Evolutionary conservation across 2,888 invertebrate species (phyloP).

Genomic region (Loripinus fragilis): DNA sequence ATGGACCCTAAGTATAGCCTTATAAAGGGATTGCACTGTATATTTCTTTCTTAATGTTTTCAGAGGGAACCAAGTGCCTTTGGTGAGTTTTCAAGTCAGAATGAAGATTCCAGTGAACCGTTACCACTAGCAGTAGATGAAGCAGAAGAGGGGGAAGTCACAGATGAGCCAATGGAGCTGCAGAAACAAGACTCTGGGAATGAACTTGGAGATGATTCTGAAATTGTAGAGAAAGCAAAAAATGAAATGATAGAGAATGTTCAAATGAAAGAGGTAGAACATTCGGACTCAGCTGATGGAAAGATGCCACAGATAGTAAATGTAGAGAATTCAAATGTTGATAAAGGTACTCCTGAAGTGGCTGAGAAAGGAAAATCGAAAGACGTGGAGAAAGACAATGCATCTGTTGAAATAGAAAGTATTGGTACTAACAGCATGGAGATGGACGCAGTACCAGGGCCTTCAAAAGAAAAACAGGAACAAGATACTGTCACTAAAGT

Average conservation of each 20-base stretch:
- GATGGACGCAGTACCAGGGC: not conserved
- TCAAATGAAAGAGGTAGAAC: not conserved
- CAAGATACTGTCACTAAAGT: not conserved
- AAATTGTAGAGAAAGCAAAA: not conserved
- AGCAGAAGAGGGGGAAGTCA: conserved; percentile 46
- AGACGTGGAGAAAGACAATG: too few relatives aligned
- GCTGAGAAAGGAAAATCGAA: too few relatives aligned
- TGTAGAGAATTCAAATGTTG: not conserved
- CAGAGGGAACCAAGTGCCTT: not conserved
- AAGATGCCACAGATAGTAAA: not conserved
- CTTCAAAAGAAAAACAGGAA: not conserved
- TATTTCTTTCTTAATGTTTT: not conserved
- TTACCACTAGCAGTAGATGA: conserved; percentile 24
- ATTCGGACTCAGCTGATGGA: too few relatives aligned
- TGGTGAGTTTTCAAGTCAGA: conserved; percentile 2
- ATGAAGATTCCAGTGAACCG: not conserved
- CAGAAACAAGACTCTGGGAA: too few relatives aligned
- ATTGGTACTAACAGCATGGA: not conserved
- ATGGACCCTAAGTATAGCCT: too few relatives aligned
- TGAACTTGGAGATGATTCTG: not conserved
- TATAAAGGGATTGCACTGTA: too few relatives aligned
- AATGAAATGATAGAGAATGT: not conserved
- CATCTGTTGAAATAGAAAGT: too few relatives aligned
- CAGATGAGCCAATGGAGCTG: conserved; percentile 27
- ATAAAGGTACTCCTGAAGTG: too few relatives aligned